Conservation (phyloP, 30 jellyfish, hydroid and myxozoan genomes). For the Chrysaora quinquecirrha region DNA sequence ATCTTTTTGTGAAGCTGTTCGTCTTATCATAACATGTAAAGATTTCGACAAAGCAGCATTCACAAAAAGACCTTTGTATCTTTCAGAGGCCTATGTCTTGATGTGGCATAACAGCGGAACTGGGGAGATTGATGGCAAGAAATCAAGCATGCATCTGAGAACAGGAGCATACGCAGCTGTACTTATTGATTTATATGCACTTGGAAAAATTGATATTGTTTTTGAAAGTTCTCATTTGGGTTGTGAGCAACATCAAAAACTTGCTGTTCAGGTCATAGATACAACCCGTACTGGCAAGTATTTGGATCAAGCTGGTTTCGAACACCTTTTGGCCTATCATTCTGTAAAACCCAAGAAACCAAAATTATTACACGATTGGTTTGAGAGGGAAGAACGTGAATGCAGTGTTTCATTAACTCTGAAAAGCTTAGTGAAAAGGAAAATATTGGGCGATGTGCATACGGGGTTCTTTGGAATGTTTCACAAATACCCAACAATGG, state of each 20-base stretch:
- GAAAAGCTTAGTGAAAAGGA: constrained; percentile 57
- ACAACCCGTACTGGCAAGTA: constrained; percentile 62
- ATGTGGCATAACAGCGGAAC: constrained; percentile 79
- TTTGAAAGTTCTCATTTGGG: constrained; percentile 44
- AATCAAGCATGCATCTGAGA: constrained; percentile 73
- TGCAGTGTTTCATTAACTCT: constrained; percentile 73
- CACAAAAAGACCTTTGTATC: constrained; percentile 51
- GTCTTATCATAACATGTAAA: constrained; percentile 62
- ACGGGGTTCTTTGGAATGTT: constrained; percentile 78
- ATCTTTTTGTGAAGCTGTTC: constrained; percentile 74
- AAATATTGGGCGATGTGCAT: constrained; percentile 77
- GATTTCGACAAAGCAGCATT: constrained; percentile 60
- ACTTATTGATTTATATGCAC: constrained; percentile 72
- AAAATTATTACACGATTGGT: constrained; percentile 64
- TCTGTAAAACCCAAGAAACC: constrained; percentile 47
- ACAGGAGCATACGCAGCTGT: constrained; percentile 93
- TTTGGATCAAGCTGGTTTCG: constrained; percentile 75
- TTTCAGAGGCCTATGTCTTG: constrained; percentile 77
- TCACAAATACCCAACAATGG: constrained; percentile 76
- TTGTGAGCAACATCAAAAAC: constrained; percentile 58
- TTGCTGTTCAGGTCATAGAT: constrained; percentile 52
- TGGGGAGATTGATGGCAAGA: constrained; percentile 75
- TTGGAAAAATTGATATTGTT: constrained; percentile 66
- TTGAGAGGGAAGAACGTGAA: constrained; percentile 68
- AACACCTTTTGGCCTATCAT: constrained; percentile 62